These are phyloP conservation scores for Gisinianus flammeolus DNA, from an alignment of 2,888 invertebrate genomes.

Conservation along the genomic window DNA sequence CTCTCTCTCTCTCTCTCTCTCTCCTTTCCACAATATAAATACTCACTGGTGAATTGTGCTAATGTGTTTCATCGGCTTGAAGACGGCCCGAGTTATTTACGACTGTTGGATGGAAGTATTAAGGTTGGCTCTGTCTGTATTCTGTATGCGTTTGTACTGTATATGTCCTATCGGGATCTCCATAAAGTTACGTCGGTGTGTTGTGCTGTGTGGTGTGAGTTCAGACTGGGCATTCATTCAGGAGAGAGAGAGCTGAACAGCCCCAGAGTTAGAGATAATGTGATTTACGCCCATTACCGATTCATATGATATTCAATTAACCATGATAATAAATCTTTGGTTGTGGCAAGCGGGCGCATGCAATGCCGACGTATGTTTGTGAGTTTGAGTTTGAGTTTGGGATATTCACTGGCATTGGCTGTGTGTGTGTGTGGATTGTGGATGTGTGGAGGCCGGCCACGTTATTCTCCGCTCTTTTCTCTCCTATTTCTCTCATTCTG, in stretches of 20 bases:
- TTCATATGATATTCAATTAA: constrained; percentile 58
- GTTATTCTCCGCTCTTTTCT: not conserved
- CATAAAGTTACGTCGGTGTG: not conserved
- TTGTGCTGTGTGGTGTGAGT: not conserved
- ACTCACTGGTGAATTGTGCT: constrained; percentile 22
- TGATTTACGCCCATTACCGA: constrained; percentile 56
- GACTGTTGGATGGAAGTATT: not conserved
- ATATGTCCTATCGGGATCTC: not conserved
- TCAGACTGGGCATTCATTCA: not conserved
- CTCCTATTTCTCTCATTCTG: not conserved
- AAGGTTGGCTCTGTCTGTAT: not conserved
- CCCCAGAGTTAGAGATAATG: constrained; percentile 37
- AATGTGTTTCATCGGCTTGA: constrained; percentile 34
- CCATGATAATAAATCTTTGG: constrained; percentile 54
- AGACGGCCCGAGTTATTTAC: constrained; percentile 18
- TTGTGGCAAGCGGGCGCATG: constrained; percentile 31
- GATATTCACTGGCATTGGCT: not conserved
- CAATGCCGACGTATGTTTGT: constrained; percentile 30
- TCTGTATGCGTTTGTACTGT: not conserved
- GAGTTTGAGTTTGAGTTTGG: constrained; percentile 7
- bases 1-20: too few relatives aligned
- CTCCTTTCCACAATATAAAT: too few relatives aligned
- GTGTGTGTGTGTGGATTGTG: not conserved
- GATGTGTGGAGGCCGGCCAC: not conserved
- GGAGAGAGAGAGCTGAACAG: not conserved